phyloP scores from a whole-genome alignment of 2,797 vertebrate genomes.

The Neoniphon sammara region DNA sequence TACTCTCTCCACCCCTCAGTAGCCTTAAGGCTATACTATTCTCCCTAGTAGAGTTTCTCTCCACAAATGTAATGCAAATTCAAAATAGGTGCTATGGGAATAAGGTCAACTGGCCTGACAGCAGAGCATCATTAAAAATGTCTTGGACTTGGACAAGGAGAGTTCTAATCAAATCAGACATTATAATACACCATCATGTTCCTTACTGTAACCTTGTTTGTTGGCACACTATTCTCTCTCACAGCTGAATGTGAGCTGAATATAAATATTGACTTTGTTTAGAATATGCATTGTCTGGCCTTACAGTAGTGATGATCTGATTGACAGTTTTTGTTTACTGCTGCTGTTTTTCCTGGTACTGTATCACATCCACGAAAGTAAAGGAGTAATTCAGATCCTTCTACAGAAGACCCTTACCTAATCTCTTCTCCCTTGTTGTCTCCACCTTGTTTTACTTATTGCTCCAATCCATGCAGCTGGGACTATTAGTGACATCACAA shows the following conservation, averaged over 20 bases:
- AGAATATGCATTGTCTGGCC: constrained; percentile 36
- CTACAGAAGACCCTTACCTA: constrained; percentile 32
- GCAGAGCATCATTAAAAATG: constrained; percentile 50
- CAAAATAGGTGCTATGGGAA: constrained; percentile 38
- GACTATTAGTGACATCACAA: constrained; percentile 43
- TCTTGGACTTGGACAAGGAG: constrained; percentile 8
- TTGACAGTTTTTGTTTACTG: constrained; percentile 32
- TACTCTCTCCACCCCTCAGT: too few species aligned
- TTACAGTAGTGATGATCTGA: constrained; percentile 33
- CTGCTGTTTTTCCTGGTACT: constrained; percentile 35
- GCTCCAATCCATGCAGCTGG: constrained; percentile 30
- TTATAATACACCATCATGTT: constrained; percentile 48
- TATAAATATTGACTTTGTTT: constrained; percentile 52
- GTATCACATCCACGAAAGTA: constrained; percentile 36
- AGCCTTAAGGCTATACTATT: constrained; percentile 27
- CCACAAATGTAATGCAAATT: constrained; percentile 36
- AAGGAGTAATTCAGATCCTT: constrained; percentile 14
- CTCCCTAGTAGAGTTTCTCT: constrained; percentile 14
- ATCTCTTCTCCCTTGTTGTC: not conserved
- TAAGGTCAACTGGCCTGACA: constrained; percentile 49
- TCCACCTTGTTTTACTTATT: constrained; percentile 29
- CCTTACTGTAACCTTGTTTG: constrained; percentile 62
- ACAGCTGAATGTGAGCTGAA: constrained; percentile 44
- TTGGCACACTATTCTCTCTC: constrained; percentile 23
- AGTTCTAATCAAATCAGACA: constrained; percentile 56